Conservation (phyloP, 2,888 invertebrate genomes). For the Gymnosoma rotundatum region DNA sequence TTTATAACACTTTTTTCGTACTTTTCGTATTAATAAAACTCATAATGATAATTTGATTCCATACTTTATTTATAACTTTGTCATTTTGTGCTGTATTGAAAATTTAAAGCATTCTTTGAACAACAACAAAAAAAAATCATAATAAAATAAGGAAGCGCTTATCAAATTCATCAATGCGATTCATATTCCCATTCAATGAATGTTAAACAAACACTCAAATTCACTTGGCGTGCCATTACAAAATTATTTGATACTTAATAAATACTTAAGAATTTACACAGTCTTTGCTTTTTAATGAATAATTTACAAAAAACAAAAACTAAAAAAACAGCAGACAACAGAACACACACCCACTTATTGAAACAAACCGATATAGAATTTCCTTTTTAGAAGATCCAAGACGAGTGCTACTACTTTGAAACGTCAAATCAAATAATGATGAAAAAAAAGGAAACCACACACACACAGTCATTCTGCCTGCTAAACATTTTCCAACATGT, state of each 20-base stretch:
- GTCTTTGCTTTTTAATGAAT: constrained; percentile 14
- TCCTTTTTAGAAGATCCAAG: constrained; percentile 34
- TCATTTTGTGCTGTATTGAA: constrained; percentile 23
- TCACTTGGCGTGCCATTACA: constrained; percentile 36
- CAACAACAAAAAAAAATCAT: neutral
- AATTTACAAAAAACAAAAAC: constrained; percentile 27
- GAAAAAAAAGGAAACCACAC: constrained; percentile 49
- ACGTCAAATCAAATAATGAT: constrained; percentile 54
- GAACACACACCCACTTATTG: constrained; percentile 34
- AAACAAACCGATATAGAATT: constrained; percentile 20
- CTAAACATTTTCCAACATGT: constrained; percentile 26
- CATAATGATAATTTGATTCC: constrained; percentile 58
- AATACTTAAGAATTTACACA: constrained; percentile 61
- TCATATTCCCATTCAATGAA: constrained; percentile 37
- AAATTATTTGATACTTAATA: constrained; percentile 69
- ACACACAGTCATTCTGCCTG: constrained; percentile 51
- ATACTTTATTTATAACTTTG: constrained; percentile 33
- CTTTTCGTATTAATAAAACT: constrained; percentile 30
- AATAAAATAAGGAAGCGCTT: constrained; percentile 2
- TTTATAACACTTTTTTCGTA: constrained; percentile 23
- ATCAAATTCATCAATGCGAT: constrained; percentile 46
- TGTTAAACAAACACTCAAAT: constrained; percentile 58
- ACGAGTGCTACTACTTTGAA: constrained; percentile 40
- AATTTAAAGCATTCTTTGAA: constrained; percentile 30
- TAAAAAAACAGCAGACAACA: neutral